Conservation (phyloP, 2,113 vertebrate species). For the Petromus typicus region DNA sequence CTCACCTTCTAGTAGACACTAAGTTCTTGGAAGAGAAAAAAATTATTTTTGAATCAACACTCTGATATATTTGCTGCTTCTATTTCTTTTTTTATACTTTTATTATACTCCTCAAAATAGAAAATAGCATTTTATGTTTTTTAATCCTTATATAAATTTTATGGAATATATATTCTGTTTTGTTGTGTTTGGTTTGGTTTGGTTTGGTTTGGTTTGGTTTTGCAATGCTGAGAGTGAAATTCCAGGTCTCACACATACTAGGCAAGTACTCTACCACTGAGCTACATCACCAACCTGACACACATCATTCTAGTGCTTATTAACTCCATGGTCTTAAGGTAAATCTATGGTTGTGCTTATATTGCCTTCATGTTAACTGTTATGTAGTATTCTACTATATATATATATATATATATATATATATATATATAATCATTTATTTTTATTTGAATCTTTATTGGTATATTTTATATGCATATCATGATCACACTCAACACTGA, state of each 20-base stretch:
- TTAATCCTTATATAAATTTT: neutral
- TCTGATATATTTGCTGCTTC: neutral
- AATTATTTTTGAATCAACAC: neutral
- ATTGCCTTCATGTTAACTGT: slow-evolving; percentile 29
- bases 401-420: neutral
- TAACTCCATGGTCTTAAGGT: slow-evolving; percentile 9
- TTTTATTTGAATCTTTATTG: no score
- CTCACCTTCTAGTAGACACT: neutral
- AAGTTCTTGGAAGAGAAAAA: neutral
- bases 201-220: neutral
- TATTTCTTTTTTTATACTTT: neutral
- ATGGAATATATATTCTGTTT: neutral
- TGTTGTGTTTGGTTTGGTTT: neutral
- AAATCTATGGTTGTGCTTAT: neutral
- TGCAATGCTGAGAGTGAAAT: neutral
- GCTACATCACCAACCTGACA: neutral
- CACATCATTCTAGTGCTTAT: neutral
- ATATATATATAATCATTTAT: neutral
- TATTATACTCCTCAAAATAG: slow-evolving; percentile 24
- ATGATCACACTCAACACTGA: no score
- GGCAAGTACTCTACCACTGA: neutral
- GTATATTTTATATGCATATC: no score
- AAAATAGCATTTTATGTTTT: slow-evolving; percentile 19
- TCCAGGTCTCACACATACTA: neutral
- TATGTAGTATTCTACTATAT: neutral